Conservation (phyloP, 1,140 invertebrate genomes). For the Vollenhovia emeryi region DNA sequence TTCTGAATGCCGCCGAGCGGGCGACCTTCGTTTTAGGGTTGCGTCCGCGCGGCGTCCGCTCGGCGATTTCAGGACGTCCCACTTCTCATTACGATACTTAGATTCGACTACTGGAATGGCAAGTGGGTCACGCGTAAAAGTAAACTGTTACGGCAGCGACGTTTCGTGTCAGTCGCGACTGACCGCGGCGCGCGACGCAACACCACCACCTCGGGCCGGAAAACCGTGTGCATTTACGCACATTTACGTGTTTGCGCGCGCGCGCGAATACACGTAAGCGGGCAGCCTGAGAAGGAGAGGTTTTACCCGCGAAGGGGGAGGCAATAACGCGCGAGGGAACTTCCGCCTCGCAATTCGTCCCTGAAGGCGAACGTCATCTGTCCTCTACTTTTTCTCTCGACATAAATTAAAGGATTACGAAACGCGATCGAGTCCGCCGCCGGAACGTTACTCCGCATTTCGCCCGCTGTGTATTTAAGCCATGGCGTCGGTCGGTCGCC, state of each 20-base stretch:
- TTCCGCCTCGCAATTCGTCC: conserved; percentile 36
- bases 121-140: conserved; percentile 75
- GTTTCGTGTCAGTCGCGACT: conserved; percentile 63
- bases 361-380: conserved; percentile 16
- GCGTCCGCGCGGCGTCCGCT: conserved; percentile 4
- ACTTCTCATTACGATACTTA: conserved; percentile 69
- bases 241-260: not conserved
- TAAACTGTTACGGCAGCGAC: conserved; percentile 73
- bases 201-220: conserved; percentile 61
- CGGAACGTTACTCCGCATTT: not conserved
- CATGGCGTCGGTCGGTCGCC: not conserved
- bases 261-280: not conserved
- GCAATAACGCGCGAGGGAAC: conserved; percentile 31
- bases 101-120: conserved; percentile 72
- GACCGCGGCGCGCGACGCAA: conserved; percentile 43
- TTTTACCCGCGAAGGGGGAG: not conserved
- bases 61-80: conserved; percentile 58
- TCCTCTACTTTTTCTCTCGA: not conserved
- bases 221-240: conserved; percentile 7
- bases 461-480: not conserved
- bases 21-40: conserved; percentile 43
- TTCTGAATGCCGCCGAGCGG: conserved; percentile 30
- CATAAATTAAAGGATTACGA: conserved; percentile 2
- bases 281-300: conserved; percentile 29
- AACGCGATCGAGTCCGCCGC: not conserved